These are phyloP conservation scores for Cephalopholis sonnerati DNA, from an alignment of 2,113 vertebrate genomes.

Conservation along the genomic window DNA sequence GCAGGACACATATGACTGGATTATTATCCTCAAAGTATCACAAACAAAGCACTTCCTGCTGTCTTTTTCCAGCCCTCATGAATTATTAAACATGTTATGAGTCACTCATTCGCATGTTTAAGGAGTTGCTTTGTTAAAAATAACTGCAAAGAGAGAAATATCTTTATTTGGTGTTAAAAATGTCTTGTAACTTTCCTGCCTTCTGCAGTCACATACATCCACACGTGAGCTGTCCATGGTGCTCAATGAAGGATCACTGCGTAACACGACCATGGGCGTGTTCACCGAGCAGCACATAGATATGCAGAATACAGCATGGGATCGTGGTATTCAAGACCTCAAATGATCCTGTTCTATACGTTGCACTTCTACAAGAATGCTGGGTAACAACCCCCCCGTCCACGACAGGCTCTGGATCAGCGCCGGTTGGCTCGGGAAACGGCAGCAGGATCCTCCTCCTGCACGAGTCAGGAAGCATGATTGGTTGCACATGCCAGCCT, in stretches of 20 bases:
- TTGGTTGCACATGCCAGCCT: constrained; percentile 67
- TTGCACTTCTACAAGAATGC: constrained; percentile 38
- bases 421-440: constrained; percentile 55
- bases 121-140: neutral
- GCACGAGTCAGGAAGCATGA: constrained; percentile 55
- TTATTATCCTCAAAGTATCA: neutral
- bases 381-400: neutral
- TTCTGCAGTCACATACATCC: constrained; percentile 51
- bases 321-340: neutral
- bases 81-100: neutral
- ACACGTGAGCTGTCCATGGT: constrained; percentile 69
- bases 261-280: constrained; percentile 16
- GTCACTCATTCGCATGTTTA: neutral
- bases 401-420: constrained; percentile 15
- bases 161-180: neutral
- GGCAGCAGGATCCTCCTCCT: constrained; percentile 61
- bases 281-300: constrained; percentile 31
- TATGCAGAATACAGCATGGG: constrained; percentile 10
- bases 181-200: neutral
- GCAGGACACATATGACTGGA: neutral
- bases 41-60: neutral
- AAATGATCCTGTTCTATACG: constrained; percentile 39
- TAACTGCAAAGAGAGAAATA: constrained; percentile 7
- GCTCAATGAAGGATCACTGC: constrained; percentile 52
- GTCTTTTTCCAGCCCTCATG: neutral